phyloP scores from a whole-genome alignment of 2,113 vertebrate species.

The Eubucco bourcierii region DNA sequence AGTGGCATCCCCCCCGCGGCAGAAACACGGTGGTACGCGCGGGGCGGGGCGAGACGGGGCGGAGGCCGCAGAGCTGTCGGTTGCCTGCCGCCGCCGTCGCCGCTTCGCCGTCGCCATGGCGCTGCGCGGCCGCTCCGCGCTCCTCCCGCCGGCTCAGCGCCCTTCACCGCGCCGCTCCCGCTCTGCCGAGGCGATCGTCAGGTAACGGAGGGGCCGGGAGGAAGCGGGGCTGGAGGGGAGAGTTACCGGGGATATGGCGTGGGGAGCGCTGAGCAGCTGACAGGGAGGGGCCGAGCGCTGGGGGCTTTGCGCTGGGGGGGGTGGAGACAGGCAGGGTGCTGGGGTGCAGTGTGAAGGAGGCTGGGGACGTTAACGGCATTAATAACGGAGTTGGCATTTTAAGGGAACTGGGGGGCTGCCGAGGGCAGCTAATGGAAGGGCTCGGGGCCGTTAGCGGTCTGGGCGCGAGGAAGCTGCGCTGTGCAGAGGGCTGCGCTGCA shows the following conservation, averaged over 20 bases:
- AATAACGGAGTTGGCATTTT: not conserved
- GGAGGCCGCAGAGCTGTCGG: not conserved
- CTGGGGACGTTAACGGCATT: not conserved
- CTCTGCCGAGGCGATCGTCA: not conserved
- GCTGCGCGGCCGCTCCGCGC: slow-evolving; percentile 23
- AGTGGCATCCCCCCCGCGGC: too few species aligned
- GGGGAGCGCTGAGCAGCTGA: not conserved
- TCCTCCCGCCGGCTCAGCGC: not conserved
- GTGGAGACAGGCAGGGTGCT: not conserved
- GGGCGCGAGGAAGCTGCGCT: not conserved
- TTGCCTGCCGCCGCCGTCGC: not conserved
- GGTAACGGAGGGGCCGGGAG: not conserved
- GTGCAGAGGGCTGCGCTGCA: not conserved
- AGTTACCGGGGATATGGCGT: not conserved
- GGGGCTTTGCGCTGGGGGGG: not conserved
- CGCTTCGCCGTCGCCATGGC: slow-evolving; percentile 24
- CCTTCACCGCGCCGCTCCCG: not conserved
- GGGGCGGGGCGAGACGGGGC: not conserved
- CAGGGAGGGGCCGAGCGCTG: not conserved
- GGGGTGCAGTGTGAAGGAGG: not conserved
- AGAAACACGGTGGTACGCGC: not conserved
- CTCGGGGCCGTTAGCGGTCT: too few species aligned
- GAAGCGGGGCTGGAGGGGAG: too few species aligned
- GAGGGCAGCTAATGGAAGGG: not conserved
- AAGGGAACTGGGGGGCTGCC: not conserved